These are phyloP conservation scores for Zosterops borbonicus DNA, from an alignment of 2,113 vertebrate species.

Conservation along the genomic window DNA sequence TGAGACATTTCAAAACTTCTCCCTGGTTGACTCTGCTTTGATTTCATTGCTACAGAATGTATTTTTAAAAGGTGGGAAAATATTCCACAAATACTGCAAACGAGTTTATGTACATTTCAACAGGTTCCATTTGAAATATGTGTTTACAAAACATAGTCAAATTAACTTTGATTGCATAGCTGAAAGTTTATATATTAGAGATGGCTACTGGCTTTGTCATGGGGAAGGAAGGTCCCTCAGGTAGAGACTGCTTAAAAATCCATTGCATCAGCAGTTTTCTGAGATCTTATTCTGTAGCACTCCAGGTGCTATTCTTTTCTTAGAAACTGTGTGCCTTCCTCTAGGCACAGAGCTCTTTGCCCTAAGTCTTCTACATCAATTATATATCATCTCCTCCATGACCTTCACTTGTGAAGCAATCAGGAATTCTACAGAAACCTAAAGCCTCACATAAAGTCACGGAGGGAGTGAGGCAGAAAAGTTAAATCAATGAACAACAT, in stretches of 20 bases:
- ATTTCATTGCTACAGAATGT: not conserved
- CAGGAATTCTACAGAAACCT: not conserved
- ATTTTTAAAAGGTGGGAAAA: not conserved
- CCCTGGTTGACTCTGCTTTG: not conserved
- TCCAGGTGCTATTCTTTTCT: not conserved
- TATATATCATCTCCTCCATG: not conserved
- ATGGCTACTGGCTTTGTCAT: not conserved
- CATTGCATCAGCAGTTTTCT: not conserved
- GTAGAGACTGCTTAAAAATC: not conserved
- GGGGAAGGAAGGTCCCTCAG: not conserved
- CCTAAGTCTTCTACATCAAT: not conserved
- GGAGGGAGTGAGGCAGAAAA: not conserved
- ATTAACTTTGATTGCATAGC: not conserved
- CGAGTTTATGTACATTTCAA: not conserved
- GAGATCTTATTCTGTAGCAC: not conserved
- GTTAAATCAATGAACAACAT: not conserved
- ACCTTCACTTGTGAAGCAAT: not conserved
- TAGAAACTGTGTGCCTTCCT: not conserved
- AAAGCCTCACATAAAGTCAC: not conserved
- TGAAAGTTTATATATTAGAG: not conserved
- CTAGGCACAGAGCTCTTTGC: not conserved
- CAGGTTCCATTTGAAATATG: not conserved
- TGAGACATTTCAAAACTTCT: not conserved
- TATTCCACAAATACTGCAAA: accelerated
- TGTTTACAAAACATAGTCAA: not conserved